Conservation (phyloP, 2,113 vertebrate genomes). For the Sardina pilchardus region DNA sequence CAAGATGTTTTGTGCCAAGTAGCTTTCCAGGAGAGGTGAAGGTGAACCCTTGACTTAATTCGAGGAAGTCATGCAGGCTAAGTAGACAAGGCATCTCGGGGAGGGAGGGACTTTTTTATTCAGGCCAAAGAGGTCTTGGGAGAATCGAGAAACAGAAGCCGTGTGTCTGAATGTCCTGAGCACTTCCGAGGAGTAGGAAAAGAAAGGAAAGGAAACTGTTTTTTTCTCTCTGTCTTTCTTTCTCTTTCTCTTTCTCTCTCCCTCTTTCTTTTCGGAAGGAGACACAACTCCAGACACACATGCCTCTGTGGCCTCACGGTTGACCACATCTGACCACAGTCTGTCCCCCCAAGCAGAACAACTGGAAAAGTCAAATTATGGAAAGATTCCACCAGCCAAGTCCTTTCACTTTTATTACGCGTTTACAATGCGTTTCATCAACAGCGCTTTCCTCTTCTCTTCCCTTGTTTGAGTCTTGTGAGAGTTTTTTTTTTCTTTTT, state of each 20-base stretch:
- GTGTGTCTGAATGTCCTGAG: not conserved
- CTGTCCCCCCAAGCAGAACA: not conserved
- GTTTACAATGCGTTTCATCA: not conserved
- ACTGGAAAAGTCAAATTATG: constrained; percentile 2
- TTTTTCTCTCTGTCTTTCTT: not conserved
- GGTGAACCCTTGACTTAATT: not conserved
- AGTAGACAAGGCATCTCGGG: not conserved
- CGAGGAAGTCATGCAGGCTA: constrained; percentile 2
- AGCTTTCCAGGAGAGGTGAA: not conserved
- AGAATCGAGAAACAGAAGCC: not conserved
- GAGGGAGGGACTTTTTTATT: not conserved
- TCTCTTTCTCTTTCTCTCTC: not conserved
- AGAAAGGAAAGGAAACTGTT: not conserved
- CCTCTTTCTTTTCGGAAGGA: not conserved
- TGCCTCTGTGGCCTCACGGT: not conserved
- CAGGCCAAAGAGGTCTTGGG: not conserved
- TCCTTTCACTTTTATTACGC: not conserved
- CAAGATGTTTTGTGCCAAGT: not conserved
- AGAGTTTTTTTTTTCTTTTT: too few species aligned
- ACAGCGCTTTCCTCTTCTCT: not conserved
- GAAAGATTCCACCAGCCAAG: not conserved
- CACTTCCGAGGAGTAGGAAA: not conserved
- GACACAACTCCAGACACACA: constrained; percentile 3
- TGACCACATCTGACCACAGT: not conserved
- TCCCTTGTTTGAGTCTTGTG: not conserved